These are phyloP conservation scores for Stigmatopora argus DNA, from an alignment of 2,113 vertebrate species.

Conservation along the genomic window DNA sequence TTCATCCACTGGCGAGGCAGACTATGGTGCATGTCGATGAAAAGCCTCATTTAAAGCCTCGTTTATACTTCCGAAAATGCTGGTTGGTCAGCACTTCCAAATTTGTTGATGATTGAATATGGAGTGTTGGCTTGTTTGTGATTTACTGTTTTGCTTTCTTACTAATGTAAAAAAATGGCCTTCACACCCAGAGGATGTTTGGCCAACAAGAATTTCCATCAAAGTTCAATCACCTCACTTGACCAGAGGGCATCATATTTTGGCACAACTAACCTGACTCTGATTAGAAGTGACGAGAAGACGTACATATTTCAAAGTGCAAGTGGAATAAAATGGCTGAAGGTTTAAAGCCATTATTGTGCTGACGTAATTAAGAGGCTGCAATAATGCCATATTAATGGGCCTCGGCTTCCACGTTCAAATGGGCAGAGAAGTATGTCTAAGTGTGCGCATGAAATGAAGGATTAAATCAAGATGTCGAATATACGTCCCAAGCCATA, in stretches of 20 bases:
- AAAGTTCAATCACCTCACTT: slow-evolving; percentile 59
- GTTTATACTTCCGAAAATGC: slow-evolving; percentile 2
- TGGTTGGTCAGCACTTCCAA: too few species aligned
- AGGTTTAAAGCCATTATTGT: slow-evolving; percentile 50
- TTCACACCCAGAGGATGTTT: slow-evolving; percentile 50
- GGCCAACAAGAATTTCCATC: slow-evolving; percentile 53
- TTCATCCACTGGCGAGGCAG: too few species aligned
- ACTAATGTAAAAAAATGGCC: too few species aligned
- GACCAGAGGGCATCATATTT: slow-evolving; percentile 39
- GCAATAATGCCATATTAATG: slow-evolving; percentile 61
- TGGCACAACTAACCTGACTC: slow-evolving; percentile 43
- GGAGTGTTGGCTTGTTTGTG: too few species aligned
- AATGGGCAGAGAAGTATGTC: not conserved
- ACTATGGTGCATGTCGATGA: not conserved
- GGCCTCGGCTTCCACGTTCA: slow-evolving; percentile 21
- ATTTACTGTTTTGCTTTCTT: too few species aligned
- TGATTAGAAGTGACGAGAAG: slow-evolving; percentile 42
- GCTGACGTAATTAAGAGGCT: slow-evolving; percentile 58
- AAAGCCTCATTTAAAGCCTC: slow-evolving; percentile 22
- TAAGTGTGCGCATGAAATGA: not conserved
- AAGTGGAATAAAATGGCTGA: slow-evolving; percentile 48
- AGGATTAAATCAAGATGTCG: slow-evolving; percentile 61
- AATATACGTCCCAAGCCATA: slow-evolving; percentile 58
- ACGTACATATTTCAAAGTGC: slow-evolving; percentile 48
- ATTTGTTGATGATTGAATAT: too few species aligned